A percentile compares a stretch with the other conserved stretches of the same genome.
Evolutionary conservation across 1,140 invertebrate genomes (phyloP).

Genomic region (Harlomillsia oculata): DNA sequence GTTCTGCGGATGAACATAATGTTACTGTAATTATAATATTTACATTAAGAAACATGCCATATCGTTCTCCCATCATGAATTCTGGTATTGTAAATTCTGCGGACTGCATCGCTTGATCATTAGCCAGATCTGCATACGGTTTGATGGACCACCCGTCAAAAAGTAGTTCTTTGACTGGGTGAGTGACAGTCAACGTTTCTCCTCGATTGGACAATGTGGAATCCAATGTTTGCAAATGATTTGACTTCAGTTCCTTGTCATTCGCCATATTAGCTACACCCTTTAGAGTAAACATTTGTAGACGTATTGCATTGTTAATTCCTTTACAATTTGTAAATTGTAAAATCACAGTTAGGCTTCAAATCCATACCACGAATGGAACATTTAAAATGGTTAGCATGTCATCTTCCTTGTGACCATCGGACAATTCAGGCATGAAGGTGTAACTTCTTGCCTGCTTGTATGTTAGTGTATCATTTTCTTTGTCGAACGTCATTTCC

Average conservation of each 20-base stretch:
- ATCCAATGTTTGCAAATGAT: conserved; percentile 1
- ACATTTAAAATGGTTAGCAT: conserved; percentile 24
- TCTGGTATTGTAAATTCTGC: conserved; percentile 20
- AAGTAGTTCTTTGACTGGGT: conserved; percentile 19
- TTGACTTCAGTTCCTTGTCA: not conserved
- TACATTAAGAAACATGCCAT: not conserved
- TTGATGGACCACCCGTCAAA: conserved; percentile 23
- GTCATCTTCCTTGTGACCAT: conserved; percentile 25
- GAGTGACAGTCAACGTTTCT: conserved; percentile 17
- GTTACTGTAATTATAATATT: not conserved
- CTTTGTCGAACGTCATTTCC: conserved; percentile 20
- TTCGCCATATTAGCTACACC: conserved; percentile 16
- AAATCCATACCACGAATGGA: conserved; percentile 25
- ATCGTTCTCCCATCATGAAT: conserved; percentile 19
- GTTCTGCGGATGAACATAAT: not conserved
- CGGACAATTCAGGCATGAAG: conserved; percentile 28
- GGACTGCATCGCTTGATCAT: conserved; percentile 14
- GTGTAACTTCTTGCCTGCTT: conserved; percentile 21
- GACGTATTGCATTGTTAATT: not conserved
- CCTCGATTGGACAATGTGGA: conserved; percentile 10
- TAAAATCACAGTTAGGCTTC: not conserved
- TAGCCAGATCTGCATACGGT: conserved; percentile 16
- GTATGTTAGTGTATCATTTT: conserved; percentile 22
- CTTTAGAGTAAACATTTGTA: not conserved
- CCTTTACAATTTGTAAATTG: not conserved